Evolutionary conservation across 1,140 invertebrate species (phyloP).

Genomic region (Diorhabda elongata): DNA sequence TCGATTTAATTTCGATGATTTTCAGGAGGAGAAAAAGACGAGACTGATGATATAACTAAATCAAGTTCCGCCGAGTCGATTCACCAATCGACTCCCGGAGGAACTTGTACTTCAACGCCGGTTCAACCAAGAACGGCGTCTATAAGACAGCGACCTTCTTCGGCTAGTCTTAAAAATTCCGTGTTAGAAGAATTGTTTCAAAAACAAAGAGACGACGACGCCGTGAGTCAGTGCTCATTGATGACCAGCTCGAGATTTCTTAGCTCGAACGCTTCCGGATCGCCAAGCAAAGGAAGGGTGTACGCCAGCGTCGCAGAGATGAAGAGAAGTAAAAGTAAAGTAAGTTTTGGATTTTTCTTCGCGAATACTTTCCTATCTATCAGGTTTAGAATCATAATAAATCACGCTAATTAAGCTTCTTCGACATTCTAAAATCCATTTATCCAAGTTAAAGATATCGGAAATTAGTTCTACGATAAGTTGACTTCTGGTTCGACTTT

Average conservation of each 20-base stretch:
- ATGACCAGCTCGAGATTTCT: conserved; percentile 72
- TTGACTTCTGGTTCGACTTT: no score
- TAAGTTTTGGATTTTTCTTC: conserved; percentile 45
- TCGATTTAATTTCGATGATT: background rate
- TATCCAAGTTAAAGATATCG: no score
- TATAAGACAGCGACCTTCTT: conserved; percentile 79
- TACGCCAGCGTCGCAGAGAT: conserved; percentile 94
- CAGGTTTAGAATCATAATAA: no score
- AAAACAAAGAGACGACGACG: conserved; percentile 60
- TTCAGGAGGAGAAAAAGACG: conserved; percentile 59
- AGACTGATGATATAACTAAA: conserved; percentile 67
- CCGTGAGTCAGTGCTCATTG: conserved; percentile 52
- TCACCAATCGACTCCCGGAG: conserved; percentile 54
- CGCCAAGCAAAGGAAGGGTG: conserved; percentile 68
- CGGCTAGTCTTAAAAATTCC: conserved; percentile 80
- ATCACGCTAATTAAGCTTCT: no score
- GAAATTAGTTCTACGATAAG: no score
- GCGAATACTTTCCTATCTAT: no score
- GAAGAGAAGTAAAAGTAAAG: conserved; percentile 78
- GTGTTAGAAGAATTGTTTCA: conserved; percentile 89
- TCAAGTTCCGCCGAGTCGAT: conserved; percentile 78
- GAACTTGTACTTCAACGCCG: conserved; percentile 53
- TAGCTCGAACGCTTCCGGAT: conserved; percentile 60
- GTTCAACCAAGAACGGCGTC: conserved; percentile 78
- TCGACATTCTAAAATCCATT: no score